Percentiles rank a stretch among this genome's conserved stretches.
phyloP scores from a whole-genome alignment of 2,797 vertebrate species.

The Urocyon cinereoargenteus region DNA sequence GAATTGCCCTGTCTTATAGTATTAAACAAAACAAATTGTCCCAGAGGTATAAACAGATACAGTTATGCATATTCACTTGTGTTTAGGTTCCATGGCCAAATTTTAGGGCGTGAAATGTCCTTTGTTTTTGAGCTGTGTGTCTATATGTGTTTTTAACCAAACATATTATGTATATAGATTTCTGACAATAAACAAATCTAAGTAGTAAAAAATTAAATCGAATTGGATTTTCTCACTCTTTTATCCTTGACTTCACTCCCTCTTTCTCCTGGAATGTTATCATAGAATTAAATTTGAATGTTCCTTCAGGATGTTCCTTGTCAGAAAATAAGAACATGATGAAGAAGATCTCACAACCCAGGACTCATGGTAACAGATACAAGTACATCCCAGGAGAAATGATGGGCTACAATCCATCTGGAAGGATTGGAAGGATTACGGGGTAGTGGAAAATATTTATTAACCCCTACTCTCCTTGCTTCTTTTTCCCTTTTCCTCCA shows the following conservation, averaged over 20 bases:
- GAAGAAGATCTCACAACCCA: neutral
- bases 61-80: neutral
- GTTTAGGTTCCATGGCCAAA: neutral
- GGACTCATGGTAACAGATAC: neutral
- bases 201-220: neutral
- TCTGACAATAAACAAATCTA: neutral
- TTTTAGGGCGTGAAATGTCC: neutral
- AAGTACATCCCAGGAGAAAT: neutral
- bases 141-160: neutral
- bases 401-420: neutral
- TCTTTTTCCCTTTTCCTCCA: neutral
- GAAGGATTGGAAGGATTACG: neutral
- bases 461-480: neutral
- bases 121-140: neutral
- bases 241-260: neutral
- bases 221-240: neutral
- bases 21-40: neutral
- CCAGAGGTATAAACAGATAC: neutral
- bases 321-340: slow-evolving; percentile 4
- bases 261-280: neutral
- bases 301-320: neutral
- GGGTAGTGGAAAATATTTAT: neutral
- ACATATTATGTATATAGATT: neutral
- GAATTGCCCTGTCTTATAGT: neutral
- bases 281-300: neutral